Percentiles rank a stretch among this genome's conserved stretches.
These are phyloP conservation scores for Propithecus deckenii DNA, from an alignment of 2,797 vertebrate species.

Conservation along the genomic window DNA sequence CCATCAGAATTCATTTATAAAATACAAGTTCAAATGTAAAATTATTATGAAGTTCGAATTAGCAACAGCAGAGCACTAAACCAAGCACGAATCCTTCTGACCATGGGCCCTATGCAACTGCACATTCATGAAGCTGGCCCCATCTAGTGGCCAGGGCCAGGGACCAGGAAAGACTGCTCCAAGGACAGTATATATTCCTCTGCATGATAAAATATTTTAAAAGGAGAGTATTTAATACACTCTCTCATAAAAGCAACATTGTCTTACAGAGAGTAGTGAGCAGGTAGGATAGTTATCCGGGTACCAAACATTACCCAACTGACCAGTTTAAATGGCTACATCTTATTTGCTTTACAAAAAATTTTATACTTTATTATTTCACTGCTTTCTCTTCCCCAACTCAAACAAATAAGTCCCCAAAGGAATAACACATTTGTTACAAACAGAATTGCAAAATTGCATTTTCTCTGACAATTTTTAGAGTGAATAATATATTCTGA, in stretches of 20 bases:
- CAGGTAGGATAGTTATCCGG: background rate
- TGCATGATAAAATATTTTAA: background rate
- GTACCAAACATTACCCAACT: background rate
- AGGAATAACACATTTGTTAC: background rate
- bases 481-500: constrained; percentile 15
- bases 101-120: background rate
- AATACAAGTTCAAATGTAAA: background rate
- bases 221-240: background rate
- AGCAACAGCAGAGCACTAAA: background rate
- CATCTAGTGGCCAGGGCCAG: background rate
- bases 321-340: background rate
- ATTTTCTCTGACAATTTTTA: background rate
- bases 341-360: background rate
- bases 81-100: background rate
- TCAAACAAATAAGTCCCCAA: background rate
- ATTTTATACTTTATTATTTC: constrained; percentile 28
- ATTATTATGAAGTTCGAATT: background rate
- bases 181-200: background rate
- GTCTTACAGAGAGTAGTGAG: background rate
- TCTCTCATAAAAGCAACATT: background rate
- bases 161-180: background rate
- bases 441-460: background rate
- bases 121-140: background rate
- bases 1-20: background rate
- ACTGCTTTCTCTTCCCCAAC: background rate